Percentiles rank a stretch among this genome's conserved stretches.
These are phyloP conservation scores for Carapus acus DNA, from an alignment of 2,797 vertebrate genomes.

Conservation along the genomic window DNA sequence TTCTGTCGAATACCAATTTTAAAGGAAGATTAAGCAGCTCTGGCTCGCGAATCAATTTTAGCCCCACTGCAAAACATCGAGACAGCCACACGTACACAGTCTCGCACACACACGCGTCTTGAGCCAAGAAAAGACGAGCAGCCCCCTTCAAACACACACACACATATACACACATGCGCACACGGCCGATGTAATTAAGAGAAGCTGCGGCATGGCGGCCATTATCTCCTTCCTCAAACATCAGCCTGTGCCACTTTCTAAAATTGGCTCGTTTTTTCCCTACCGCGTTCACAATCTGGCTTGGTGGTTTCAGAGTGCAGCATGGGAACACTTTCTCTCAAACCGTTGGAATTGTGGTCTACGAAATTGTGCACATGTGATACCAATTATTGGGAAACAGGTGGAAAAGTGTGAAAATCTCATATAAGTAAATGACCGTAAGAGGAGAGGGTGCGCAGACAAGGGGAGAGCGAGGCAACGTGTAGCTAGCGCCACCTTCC, in stretches of 20 bases:
- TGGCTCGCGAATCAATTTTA: slow-evolving; percentile 62
- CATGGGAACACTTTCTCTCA: neutral
- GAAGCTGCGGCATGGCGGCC: slow-evolving; percentile 20
- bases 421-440: neutral
- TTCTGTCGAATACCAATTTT: slow-evolving; percentile 64
- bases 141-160: slow-evolving; percentile 40
- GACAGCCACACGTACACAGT: slow-evolving; percentile 21
- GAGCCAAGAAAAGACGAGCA: slow-evolving; percentile 9
- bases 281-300: slow-evolving; percentile 29
- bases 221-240: slow-evolving; percentile 44
- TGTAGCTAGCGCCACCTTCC: neutral
- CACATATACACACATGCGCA: no score
- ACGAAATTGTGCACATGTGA: slow-evolving; percentile 12
- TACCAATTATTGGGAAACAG: slow-evolving; percentile 1
- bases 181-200: slow-evolving; percentile 48
- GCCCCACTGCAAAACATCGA: slow-evolving; percentile 46
- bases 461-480: slow-evolving; percentile 12
- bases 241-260: slow-evolving; percentile 35
- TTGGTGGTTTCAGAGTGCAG: slow-evolving; percentile 6
- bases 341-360: neutral
- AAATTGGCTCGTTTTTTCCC: slow-evolving; percentile 32
- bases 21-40: slow-evolving; percentile 64
- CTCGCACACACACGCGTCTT: slow-evolving; percentile 17
- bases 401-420: no score
- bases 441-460: neutral